A percentile compares a stretch with the other conserved stretches of the same genome.
Evolutionary conservation across 92 coral and sea anemone species (phyloP).

Genomic region (Parazoanthus darwini): DNA sequence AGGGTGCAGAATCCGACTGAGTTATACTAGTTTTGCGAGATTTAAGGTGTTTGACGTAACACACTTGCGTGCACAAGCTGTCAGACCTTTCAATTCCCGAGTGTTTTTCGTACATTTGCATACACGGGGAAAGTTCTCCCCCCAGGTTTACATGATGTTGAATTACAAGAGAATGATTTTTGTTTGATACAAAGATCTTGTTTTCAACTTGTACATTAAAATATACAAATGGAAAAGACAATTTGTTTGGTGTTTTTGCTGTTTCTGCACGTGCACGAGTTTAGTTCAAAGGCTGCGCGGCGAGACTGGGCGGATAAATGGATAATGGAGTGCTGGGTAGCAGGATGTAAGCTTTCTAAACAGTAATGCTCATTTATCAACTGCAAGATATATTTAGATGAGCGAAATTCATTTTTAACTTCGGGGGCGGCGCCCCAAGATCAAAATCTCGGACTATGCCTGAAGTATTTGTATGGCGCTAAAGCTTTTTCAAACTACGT

Average conservation of each 20-base stretch:
- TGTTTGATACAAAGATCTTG: constrained; percentile 41
- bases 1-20: not conserved
- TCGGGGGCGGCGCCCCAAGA: not conserved
- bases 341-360: not conserved
- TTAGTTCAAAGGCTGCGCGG: not conserved
- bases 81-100: not conserved
- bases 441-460: not conserved
- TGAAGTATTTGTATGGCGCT: not conserved
- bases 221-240: not conserved
- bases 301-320: not conserved
- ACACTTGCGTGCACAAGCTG: constrained; percentile 1
- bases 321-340: not conserved
- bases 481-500: not conserved
- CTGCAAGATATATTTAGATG: not conserved
- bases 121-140: not conserved
- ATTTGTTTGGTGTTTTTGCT: not conserved
- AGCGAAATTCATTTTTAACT: not conserved
- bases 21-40: not conserved
- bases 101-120: not conserved
- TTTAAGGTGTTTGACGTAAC: not conserved
- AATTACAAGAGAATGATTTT: not conserved
- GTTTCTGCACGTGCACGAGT: constrained; percentile 1
- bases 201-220: constrained; percentile 24
- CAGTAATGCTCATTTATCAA: not conserved
- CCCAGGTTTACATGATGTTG: not conserved